Evolutionary conservation across 2,113 vertebrate species (phyloP).

Genomic region (Pantherophis guttatus): DNA sequence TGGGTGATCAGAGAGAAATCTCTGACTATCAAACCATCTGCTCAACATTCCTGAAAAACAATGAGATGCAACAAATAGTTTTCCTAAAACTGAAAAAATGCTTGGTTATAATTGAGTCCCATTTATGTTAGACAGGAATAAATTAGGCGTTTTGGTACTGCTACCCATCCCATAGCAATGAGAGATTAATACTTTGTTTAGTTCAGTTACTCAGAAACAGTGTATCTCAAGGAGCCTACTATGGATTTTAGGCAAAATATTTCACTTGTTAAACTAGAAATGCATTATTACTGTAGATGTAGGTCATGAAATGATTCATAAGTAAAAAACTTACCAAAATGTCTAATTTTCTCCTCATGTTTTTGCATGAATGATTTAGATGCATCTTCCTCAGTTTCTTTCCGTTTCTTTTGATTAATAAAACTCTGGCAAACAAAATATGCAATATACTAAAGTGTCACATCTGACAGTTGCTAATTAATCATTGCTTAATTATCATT

Average conservation of each 20-base stretch:
- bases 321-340: conserved; percentile 85
- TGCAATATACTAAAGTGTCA: background rate
- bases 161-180: background rate
- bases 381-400: conserved; percentile 78
- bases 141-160: background rate
- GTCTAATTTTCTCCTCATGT: conserved; percentile 87
- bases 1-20: conserved; percentile 87
- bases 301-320: background rate
- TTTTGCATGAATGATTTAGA: conserved; percentile 85
- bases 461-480: background rate
- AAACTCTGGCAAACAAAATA: conserved; percentile 78
- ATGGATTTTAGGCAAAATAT: background rate
- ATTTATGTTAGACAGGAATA: background rate
- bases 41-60: conserved; percentile 86
- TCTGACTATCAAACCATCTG: conserved; percentile 97
- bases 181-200: background rate
- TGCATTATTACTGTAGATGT: background rate
- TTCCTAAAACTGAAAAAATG: background rate
- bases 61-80: background rate
- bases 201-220: background rate
- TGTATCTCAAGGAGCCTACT: background rate
- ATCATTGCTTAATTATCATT: background rate
- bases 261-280: background rate
- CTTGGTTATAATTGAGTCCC: background rate
- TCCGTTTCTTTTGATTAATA: conserved; percentile 82